Base-by-base conservation (phyloP, 2,888 invertebrate genomes). In the Drosophila ustulata region DNA sequence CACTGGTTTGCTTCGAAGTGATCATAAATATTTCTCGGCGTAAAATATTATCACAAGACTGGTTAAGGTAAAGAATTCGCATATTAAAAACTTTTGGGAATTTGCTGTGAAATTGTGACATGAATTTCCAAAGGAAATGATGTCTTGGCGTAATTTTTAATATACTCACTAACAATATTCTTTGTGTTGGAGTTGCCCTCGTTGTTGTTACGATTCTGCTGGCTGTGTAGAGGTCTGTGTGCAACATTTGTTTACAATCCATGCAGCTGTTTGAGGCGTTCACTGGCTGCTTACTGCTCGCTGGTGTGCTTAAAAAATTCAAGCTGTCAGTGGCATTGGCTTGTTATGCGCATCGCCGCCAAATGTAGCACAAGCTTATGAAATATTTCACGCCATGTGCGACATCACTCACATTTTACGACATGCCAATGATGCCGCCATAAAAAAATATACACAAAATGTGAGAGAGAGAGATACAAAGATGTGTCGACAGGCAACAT, bases 371-470 rank as follows among this genome's bases (percentile, higher is more conserved):
- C 72, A 79, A 71, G 64, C 77, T 80, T 82, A 82, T 80, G 80
- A 82, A 74, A 82, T 70, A 69, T 69, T 80, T 74, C 78, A 65
- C 66, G 70, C 73, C 73, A 68, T 79, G 66, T 71, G 82, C 76
- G 66, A 55, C 63, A 84, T 88, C 89, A 78, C 68, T 84, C 83
- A 84, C 73, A 78, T 81, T 84, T 84, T 89, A 84, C 73, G 83
- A 84, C 89, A 88, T 87, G 83, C 89, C 83, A 84, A 84, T 84
- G 83, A 87, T 83, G 89, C 58, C 26, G 80, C 55, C 80, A 72
- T 84, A 82, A 87, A 80, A 81, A 71, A 55, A 26, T 18, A 18
- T 18, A 18, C 18, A 18, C 28, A 26, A 46, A 18, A 18, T 18
- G 18, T 18, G 26, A 13, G 51, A n/a, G 45, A n/a, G 45, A 53